These are phyloP conservation scores for Plusia festucae DNA, from an alignment of 2,888 invertebrate genomes.

Conservation along the genomic window DNA sequence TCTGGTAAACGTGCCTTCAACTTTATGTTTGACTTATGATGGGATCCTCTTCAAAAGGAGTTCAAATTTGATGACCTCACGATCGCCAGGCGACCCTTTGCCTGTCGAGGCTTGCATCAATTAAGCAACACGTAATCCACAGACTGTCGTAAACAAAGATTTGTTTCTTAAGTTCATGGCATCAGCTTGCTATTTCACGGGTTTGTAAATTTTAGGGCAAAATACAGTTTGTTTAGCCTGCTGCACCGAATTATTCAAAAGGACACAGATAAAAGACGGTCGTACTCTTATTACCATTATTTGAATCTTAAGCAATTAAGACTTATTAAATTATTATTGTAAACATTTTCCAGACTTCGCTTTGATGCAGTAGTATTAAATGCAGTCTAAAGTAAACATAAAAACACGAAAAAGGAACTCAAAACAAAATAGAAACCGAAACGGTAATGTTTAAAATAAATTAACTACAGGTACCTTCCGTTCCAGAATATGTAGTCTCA, in stretches of 20 bases:
- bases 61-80: neutral
- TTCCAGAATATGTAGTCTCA: neutral
- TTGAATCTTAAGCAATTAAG: neutral
- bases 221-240: neutral
- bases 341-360: neutral
- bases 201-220: neutral
- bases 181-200: neutral
- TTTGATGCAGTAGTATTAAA: neutral
- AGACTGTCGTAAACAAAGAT: constrained; percentile 1
- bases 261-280: neutral
- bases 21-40: neutral
- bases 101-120: neutral
- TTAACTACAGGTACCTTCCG: neutral
- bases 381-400: neutral
- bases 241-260: neutral
- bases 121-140: neutral
- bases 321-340: neutral
- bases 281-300: neutral
- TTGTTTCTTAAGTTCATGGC: neutral
- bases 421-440: neutral
- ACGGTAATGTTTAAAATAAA: neutral
- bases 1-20: neutral
- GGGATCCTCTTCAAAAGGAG: neutral
- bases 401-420: neutral
- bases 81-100: constrained; percentile 4